A percentile compares a stretch with the other conserved stretches of the same genome.
phyloP scores from a whole-genome alignment of 2,888 invertebrate species.

The Synergus umbraculus region DNA sequence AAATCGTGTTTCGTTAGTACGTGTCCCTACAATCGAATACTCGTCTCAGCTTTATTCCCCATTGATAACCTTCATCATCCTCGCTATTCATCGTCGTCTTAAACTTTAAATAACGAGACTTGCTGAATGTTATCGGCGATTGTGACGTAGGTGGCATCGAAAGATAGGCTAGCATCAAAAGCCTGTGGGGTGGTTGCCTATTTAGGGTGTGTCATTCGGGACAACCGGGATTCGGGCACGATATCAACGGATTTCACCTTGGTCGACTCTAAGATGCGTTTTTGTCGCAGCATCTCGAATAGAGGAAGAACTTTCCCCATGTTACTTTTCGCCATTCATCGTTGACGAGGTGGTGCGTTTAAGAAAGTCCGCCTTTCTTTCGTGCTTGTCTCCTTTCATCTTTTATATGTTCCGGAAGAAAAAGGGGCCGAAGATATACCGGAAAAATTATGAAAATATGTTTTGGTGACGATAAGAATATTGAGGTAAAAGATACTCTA shows the following conservation, averaged over 20 bases:
- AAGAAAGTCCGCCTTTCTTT: background rate
- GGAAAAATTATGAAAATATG: background rate
- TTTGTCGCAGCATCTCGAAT: conserved; percentile 4
- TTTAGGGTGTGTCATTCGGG: conserved; percentile 52
- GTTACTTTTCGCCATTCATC: conserved; percentile 20
- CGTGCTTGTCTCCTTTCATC: conserved; percentile 60
- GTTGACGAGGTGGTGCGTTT: background rate
- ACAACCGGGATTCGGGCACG: background rate
- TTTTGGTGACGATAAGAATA: background rate
- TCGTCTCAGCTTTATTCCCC: background rate
- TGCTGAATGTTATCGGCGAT: conserved; percentile 57
- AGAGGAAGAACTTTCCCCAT: background rate
- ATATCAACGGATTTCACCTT: conserved; percentile 3
- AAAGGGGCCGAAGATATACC: background rate
- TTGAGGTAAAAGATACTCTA: background rate
- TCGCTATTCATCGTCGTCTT: conserved; percentile 50
- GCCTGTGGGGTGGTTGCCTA: conserved; percentile 50
- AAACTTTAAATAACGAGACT: conserved; percentile 56
- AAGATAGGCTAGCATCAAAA: conserved; percentile 55
- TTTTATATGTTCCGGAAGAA: conserved; percentile 46
- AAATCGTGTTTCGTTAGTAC: background rate
- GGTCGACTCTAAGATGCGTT: background rate
- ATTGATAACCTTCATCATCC: conserved; percentile 20
- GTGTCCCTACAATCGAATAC: background rate
- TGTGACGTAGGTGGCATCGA: conserved; percentile 53